Percentiles rank a stretch among this genome's conserved stretches.
Conservation (phyloP, 2,113 vertebrate species). For the Paratilapia polleni region DNA sequence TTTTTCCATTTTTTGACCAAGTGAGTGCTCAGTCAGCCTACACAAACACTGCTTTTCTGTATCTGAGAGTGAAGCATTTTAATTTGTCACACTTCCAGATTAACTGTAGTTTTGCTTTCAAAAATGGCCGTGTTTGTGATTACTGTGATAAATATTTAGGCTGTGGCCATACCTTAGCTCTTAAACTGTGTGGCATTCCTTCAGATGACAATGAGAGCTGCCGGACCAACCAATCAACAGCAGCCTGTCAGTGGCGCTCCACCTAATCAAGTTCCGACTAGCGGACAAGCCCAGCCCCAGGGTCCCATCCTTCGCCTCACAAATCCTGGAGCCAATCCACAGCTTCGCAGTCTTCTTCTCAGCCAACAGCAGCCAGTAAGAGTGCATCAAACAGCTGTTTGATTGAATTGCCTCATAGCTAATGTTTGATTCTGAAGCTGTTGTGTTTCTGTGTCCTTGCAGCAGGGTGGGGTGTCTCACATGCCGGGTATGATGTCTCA, state of each 20-base stretch:
- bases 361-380: slow-evolving; percentile 91
- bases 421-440: neutral
- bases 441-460: neutral
- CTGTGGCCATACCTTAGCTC: neutral
- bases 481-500: slow-evolving; percentile 86
- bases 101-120: neutral
- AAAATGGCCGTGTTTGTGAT: neutral
- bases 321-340: slow-evolving; percentile 92
- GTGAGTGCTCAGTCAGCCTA: neutral
- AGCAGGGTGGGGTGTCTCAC: slow-evolving; percentile 87
- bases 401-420: neutral
- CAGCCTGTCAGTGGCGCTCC: slow-evolving; percentile 79
- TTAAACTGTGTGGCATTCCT: slow-evolving; percentile 11
- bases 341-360: slow-evolving; percentile 92
- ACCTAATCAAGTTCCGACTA: slow-evolving; percentile 81
- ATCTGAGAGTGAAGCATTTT: neutral
- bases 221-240: slow-evolving; percentile 81
- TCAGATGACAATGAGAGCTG: slow-evolving; percentile 85
- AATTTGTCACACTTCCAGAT: neutral
- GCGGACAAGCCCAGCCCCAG: slow-evolving; percentile 81
- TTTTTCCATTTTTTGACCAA: neutral
- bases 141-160: neutral
- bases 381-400: neutral
- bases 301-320: slow-evolving; percentile 87
- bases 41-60: neutral